Evolutionary conservation across 2,888 invertebrate genomes (phyloP), one percentile per base, ranked within the genome.

Genomic region (Hartigia nigra): DNA sequence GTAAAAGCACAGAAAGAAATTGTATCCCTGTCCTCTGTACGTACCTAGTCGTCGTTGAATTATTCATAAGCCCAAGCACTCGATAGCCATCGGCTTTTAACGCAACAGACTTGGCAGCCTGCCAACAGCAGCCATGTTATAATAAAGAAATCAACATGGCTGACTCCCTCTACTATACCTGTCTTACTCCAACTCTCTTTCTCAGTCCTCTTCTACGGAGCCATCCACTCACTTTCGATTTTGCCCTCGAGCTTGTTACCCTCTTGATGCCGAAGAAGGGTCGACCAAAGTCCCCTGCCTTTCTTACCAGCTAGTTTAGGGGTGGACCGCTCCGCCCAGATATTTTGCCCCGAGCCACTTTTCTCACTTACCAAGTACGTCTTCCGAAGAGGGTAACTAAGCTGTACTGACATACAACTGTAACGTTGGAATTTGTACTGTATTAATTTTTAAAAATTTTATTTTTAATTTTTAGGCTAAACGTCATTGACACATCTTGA

Each of bases 101-200:
- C 82, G 86, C 85, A 84, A 87, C 87, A 85, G 85, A 87, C 85
- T 88, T 86, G 85, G 86, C 84, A 82, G 87, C 86, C 87, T 90
- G 91, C 90, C 90, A 90, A 86, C 89, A 90, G 90, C 91, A 90
- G 91, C 91, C 90, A 90, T 90, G 87, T 87, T 89, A 89, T 88
- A 88, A 90, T 89, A 90, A 90, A 90, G 91, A 91, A 91, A 90
- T 90, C 90, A 91, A 90, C 91, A 91, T 91, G 91, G 91, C 91
- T 88, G 72, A 87, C 85, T 80, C 82, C 81, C 39, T 39, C 39
- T 39, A 14, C 5, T 39, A 39, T 39, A 39, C 39, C 79, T 75
- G 79, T 75, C 70, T 78, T 75, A 78, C 32, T 39, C 36, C 39
- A 55, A 36, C 84, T 81, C 79, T 76, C 79, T 82, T 80, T 82